Evolutionary conservation across 1,140 invertebrate genomes (phyloP), one percentile per base, ranked within the genome.

Genomic region (Drosophila littoralis): DNA sequence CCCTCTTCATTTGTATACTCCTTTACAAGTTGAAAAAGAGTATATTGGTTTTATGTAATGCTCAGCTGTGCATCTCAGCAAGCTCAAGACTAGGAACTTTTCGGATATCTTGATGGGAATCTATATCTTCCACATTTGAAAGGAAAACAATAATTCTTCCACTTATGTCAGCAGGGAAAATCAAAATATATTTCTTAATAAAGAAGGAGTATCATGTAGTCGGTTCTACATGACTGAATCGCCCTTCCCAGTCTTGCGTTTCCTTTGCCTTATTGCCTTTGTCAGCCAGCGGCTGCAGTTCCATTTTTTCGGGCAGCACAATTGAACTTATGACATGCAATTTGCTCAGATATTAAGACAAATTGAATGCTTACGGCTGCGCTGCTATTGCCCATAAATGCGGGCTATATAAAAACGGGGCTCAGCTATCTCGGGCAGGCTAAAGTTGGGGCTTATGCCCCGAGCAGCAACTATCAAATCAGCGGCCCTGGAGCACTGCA

Each of bases 261-360:
- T 52, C 7, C 15, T 33, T 38, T 10, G 7, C 5, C 5, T 48
- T 55, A n/a, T 15, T 15, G 28, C 13, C n/a, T 6, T 7, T 35
- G 32, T 51, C 28, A 15, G 50, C 32, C 50, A 35, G 50, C 40
- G 42, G 57, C 28, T 45, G 22, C 57, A 46, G 57, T 65, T 75
- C 59, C 32, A 33, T 38, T 58, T 67, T 67, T 55, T 46, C 64
- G 63, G 64, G 58, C 48, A 69, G 65, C 28, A 28, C 61, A 55
- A 78, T 82, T 77, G 60, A 67, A 70, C 75, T 82, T 81, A 75
- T 67, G 75, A 78, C 80, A 75, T 71, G 66, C 66, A 82, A 82
- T 82, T 78, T 61, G 63, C 58, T 64, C 57, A 54, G 71, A 45
- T 65, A 82, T 82, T 75, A 82, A 70, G 66, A 68, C 71, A 82